These are phyloP conservation scores for Mactra quadrangularis DNA, from an alignment of 1,140 invertebrate genomes.

Conservation along the genomic window DNA sequence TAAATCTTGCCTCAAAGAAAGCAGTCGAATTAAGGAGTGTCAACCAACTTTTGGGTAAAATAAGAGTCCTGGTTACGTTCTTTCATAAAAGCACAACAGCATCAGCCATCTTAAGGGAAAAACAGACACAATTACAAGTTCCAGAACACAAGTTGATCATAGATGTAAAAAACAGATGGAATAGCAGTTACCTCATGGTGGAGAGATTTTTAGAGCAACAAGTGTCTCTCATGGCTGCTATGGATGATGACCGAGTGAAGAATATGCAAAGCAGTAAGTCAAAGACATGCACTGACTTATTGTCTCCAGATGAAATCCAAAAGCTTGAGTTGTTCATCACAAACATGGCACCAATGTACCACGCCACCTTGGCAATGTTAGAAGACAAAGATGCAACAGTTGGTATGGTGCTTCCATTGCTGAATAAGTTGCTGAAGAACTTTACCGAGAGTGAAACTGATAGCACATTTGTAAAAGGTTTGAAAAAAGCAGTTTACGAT, in stretches of 20 bases:
- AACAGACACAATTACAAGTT: too few species aligned
- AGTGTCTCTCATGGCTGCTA: conserved; percentile 30
- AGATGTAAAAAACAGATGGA: conserved; percentile 63
- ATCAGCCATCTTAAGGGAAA: conserved; percentile 23
- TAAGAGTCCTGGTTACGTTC: too few species aligned
- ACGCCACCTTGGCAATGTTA: too few species aligned
- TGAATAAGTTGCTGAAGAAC: neutral
- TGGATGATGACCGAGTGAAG: neutral
- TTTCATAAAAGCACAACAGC: conserved; percentile 55
- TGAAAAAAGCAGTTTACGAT: conserved; percentile 2
- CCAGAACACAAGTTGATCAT: conserved; percentile 51
- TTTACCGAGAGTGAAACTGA: neutral
- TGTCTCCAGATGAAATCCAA: neutral
- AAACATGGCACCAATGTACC: too few species aligned
- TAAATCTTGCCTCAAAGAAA: conserved; percentile 52
- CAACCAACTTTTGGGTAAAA: conserved; percentile 23
- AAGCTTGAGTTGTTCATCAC: too few species aligned
- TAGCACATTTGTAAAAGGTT: neutral
- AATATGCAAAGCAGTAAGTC: neutral
- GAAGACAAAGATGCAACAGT: too few species aligned
- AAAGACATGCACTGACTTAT: neutral
- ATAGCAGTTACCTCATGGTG: conserved; percentile 56
- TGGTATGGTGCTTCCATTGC: too few species aligned
- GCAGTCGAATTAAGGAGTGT: conserved; percentile 21
- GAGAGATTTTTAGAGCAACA: conserved; percentile 56